Conservation (phyloP, 1,140 invertebrate species). For the Drosophila sucinea region DNA sequence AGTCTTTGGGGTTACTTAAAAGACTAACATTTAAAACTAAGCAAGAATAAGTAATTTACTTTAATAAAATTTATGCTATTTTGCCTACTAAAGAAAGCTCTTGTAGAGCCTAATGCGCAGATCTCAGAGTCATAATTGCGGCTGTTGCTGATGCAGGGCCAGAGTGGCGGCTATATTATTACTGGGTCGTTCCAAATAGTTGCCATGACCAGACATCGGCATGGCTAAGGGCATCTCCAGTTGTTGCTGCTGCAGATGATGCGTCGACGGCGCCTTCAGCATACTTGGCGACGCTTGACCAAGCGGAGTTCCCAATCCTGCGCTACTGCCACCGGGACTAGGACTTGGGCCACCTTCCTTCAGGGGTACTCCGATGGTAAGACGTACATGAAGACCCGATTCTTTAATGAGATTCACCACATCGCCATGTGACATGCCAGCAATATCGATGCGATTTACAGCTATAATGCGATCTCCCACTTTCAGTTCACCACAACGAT, state of each 20-base stretch:
- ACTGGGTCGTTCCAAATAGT: conserved; percentile 60
- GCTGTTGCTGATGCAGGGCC: conserved; percentile 72
- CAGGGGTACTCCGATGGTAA: conserved; percentile 91
- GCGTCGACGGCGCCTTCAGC: conserved; percentile 41
- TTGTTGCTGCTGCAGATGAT: conserved; percentile 43
- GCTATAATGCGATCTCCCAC: conserved; percentile 98
- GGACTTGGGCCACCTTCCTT: conserved; percentile 85
- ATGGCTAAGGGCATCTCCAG: conserved; percentile 66
- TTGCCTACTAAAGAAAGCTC: conserved; percentile 74
- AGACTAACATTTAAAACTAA: conserved; percentile 39
- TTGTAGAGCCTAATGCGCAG: conserved; percentile 80
- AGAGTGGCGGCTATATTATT: conserved; percentile 66
- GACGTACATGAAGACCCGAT: conserved; percentile 94
- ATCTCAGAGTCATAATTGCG: conserved; percentile 83
- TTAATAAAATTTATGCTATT: conserved; percentile 16
- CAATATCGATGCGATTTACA: conserved; percentile 96
- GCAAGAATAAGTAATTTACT: not conserved
- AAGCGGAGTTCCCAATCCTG: conserved; percentile 52
- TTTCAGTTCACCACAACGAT: conserved; percentile 93
- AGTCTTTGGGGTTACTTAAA: conserved; percentile 73
- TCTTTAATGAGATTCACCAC: conserved; percentile 98
- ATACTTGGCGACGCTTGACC: conserved; percentile 60
- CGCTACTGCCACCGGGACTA: conserved; percentile 61
- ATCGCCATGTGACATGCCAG: conserved; percentile 96
- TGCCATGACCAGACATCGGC: conserved; percentile 43